Base-by-base conservation (phyloP, 2,113 vertebrate genomes). In the Pipra filicauda region DNA sequence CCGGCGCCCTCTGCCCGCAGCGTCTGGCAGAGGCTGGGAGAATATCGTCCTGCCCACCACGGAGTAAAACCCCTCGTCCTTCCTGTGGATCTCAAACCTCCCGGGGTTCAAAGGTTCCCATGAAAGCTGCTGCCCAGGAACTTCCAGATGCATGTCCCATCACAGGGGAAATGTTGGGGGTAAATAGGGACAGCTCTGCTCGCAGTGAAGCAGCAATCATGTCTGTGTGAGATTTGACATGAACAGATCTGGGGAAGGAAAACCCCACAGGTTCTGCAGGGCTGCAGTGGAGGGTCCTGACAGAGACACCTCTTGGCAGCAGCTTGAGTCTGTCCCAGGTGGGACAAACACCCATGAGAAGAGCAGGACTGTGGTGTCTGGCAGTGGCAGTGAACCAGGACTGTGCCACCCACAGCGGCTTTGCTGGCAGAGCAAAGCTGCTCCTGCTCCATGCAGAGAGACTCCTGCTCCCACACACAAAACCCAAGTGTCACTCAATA, bases 191-290 rank as follows among this genome's bases (percentile, higher is more conserved):
- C 21, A 72, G 5, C 1, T 9, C 5, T 19, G 28, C 70, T 10
- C 18, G 22, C 28, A 52, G 12, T 3, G 61, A 27, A 35, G 51
- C 74, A 62, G 46, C 39, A 33, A 5, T 10, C 39, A 46, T 5
- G 0, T 35, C 82, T 30, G n/a, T 28, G 20, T 0, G 0, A 72
- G 51, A 18, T 74, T n/a, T 5, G 15, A 17, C 10, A 17, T 22
- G 11, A 22, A 11, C 24, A 31, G 39, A 51, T 41, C 16, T 43
- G 44, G 33, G 35, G 22, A 65, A 22, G 15, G 15, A 33, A 15
- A 46, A 3, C 3, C 30, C 30, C 12, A 11, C 6, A 48, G 4
- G 14, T 27, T 43, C 33, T 11, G 19, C 5, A 5, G 46, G 62
- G 57, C 41, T 71, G 75, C 46, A 39, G 8, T 8, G 1, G 15